Conservation (phyloP, 2,797 vertebrate species). For the Hippocampus kuda region DNA sequence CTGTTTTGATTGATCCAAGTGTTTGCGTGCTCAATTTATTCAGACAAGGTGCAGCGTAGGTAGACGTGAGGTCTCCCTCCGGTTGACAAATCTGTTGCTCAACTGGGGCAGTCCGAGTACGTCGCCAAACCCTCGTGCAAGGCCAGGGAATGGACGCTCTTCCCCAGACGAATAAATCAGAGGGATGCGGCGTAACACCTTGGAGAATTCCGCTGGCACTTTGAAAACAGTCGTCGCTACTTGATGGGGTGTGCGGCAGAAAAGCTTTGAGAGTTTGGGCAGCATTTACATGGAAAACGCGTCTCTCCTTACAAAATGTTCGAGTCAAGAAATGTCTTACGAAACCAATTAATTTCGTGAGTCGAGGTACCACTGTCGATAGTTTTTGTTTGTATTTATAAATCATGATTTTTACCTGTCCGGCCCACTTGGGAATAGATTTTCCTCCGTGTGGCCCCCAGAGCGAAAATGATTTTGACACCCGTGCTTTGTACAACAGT, state of each 20-base stretch:
- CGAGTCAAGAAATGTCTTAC: no score
- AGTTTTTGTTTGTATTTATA: no score
- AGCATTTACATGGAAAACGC: no score
- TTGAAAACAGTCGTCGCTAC: not conserved
- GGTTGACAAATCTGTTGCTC: slow-evolving; percentile 12
- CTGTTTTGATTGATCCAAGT: not conserved
- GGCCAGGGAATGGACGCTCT: not conserved
- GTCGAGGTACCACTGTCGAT: no score
- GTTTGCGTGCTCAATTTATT: slow-evolving; percentile 12
- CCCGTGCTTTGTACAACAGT: not conserved
- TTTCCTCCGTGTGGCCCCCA: no score
- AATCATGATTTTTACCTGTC: no score
- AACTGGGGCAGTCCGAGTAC: slow-evolving; percentile 20
- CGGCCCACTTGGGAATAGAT: no score
- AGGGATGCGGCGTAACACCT: slow-evolving; percentile 1
- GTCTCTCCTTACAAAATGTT: no score
- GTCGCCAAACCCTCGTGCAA: not conserved
- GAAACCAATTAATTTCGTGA: no score
- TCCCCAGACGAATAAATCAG: slow-evolving; percentile 4
- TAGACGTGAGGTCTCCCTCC: not conserved
- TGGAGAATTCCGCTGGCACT: slow-evolving; percentile 12
- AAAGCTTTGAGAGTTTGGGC: slow-evolving; percentile 2
- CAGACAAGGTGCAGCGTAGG: not conserved
- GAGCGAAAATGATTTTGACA: no score
- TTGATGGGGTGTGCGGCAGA: slow-evolving; percentile 11